Evolutionary conservation across 2,113 vertebrate genomes (phyloP), one percentile per base, ranked within the genome.

Genomic region (Panthera tigris): DNA sequence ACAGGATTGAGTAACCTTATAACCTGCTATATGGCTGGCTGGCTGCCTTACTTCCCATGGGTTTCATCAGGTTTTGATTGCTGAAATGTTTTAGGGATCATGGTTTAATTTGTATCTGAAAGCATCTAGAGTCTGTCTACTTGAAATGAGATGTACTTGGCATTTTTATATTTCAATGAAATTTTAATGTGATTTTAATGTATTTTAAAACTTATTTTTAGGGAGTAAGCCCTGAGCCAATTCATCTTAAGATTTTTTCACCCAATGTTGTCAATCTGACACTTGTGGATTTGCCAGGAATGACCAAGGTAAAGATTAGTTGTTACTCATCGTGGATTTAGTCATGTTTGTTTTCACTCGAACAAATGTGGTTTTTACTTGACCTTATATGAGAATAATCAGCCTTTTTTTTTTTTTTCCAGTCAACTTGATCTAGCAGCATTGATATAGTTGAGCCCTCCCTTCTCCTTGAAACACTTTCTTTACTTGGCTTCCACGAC

Each of bases 191-290:
- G 78, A 94, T 95, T 85, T 92, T 97, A 88, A 96, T 96, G 5
- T 90, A 69, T 85, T 96, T 95, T 81, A 86, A 95, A 96, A 94
- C 23, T 96, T 97, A 76, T 98, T 98, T 98, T 15, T 98, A 99
- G 99, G 99, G 99, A 19, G 99, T 99, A 94, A 99, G 99, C 96
- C 99, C 99, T 97, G 99, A 99, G 96, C 99, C 99, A 3, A 99
- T 99, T 98, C 99, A 99, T 96, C 98, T 99, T 91, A 99, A 99
- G 98, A 99, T 99, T 98, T 99, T 99, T 99, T 99, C 99, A 25
- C 99, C 99, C 50, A 98, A 99, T 69, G 99, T 99, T 90, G 99
- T 99, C 93, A 99, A 99, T 98, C 99, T 99, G 98, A 99, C 99
- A 29, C 99, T 99, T 95, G 99, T 99, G 98, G 99, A 99, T 97